Percentiles rank a stretch among this genome's conserved stretches.
Conservation (phyloP, 2,888 invertebrate species). For the Drosophila nr. perissopoda region DNA sequence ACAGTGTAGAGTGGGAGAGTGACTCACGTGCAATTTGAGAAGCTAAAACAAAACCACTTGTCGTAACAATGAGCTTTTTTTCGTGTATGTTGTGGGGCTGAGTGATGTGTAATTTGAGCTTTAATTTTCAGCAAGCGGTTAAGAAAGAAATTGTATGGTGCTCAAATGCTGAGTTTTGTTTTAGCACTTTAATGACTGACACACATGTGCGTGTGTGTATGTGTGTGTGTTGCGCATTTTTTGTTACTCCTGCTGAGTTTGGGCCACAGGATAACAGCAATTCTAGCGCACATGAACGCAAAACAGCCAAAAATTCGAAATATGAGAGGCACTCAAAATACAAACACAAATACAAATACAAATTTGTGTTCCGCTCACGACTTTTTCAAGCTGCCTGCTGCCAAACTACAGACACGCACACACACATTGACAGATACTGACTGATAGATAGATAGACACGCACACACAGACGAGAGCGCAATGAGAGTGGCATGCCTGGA, state of each 20-base stretch:
- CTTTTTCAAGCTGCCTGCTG: conserved; percentile 41
- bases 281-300: conserved; percentile 25
- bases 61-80: conserved; percentile 33
- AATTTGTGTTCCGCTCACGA: conserved; percentile 34
- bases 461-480: background rate
- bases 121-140: conserved; percentile 28
- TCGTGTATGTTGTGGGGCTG: conserved; percentile 12
- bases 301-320: conserved; percentile 52
- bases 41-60: conserved; percentile 26
- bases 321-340: conserved; percentile 20
- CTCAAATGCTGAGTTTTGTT: conserved; percentile 10
- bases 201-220: background rate
- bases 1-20: conserved; percentile 31
- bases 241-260: conserved; percentile 78
- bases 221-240: conserved; percentile 60
- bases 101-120: conserved; percentile 54
- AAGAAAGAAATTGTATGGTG: background rate
- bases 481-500: conserved; percentile 49
- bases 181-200: conserved; percentile 5
- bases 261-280: conserved; percentile 77
- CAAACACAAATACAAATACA: background rate
- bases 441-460: background rate
- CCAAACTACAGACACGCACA: conserved; percentile 15
- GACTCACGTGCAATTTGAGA: conserved; percentile 25
- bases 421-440: conserved; percentile 1